Evolutionary conservation across 2,113 vertebrate species (phyloP).

Genomic region (Pseudonaja textilis): DNA sequence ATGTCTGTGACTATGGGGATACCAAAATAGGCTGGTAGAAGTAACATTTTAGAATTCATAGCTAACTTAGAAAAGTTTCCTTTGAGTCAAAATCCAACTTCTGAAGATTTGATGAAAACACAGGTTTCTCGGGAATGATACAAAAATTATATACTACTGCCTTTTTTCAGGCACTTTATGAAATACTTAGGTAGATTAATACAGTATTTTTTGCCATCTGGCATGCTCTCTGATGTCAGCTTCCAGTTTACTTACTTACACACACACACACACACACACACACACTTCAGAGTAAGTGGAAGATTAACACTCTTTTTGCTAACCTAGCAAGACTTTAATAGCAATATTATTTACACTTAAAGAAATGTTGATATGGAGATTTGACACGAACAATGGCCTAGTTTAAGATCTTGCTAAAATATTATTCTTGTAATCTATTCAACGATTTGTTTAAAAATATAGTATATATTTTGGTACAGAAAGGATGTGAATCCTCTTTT

Average conservation of each 20-base stretch:
- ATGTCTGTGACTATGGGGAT: neutral
- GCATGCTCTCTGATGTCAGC: neutral
- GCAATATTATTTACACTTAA: neutral
- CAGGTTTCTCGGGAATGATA: neutral
- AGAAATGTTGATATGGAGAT: neutral
- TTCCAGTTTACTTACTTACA: neutral
- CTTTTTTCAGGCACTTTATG: neutral
- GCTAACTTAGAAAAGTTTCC: neutral
- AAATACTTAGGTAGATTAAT: neutral
- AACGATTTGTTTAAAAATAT: neutral
- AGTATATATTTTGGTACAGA: neutral
- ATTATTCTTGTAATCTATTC: neutral
- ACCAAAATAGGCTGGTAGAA: neutral
- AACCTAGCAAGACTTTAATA: neutral
- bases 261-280: neutral
- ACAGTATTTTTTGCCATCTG: neutral
- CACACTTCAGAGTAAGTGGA: constrained; percentile 33
- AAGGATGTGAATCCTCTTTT: neutral
- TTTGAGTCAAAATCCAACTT: neutral
- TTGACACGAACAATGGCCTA: neutral
- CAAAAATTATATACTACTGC: too few relatives aligned
- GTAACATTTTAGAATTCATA: neutral
- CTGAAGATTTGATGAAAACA: neutral
- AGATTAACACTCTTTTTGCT: neutral
- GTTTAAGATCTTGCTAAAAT: neutral